A percentile compares a stretch with the other conserved stretches of the same genome.
Conservation (phyloP, 1,140 invertebrate species). For the Brachionus rotundiformis region DNA sequence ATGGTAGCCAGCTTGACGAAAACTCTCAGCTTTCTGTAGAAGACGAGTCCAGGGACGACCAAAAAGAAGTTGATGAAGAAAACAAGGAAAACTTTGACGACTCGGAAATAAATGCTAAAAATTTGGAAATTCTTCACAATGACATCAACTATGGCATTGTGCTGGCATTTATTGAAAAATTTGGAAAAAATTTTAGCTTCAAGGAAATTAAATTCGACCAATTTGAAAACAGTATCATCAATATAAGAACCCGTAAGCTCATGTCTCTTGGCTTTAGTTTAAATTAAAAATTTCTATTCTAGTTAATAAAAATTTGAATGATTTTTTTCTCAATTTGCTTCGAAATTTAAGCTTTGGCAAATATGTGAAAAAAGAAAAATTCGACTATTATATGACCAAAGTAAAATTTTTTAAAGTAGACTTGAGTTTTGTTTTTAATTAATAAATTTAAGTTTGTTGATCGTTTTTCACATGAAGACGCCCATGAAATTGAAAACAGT, state of each 20-base stretch:
- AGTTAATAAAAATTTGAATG: background rate
- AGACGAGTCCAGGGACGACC: background rate
- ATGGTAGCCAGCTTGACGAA: background rate
- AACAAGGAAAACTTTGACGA: background rate
- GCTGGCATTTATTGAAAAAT: constrained; percentile 29
- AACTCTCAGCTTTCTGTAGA: background rate
- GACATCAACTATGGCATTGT: constrained; percentile 40
- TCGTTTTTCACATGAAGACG: background rate
- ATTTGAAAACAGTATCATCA: constrained; percentile 36
- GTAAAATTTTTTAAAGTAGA: too few species aligned
- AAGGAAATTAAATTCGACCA: background rate
- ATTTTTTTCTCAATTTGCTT: constrained; percentile 20
- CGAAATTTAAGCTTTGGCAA: constrained; percentile 23
- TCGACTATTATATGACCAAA: constrained; percentile 22
- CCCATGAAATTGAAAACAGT: background rate
- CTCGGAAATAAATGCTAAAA: constrained; percentile 16
- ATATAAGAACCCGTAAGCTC: constrained; percentile 26
- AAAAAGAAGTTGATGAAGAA: background rate
- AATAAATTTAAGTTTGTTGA: background rate
- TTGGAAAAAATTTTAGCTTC: constrained; percentile 5
- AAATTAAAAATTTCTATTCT: background rate
- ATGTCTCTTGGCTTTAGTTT: background rate
- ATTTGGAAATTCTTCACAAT: constrained; percentile 3
- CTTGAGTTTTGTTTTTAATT: background rate
- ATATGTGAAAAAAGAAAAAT: constrained; percentile 38